Evolutionary conservation across 2,888 invertebrate species (phyloP).

Genomic region (Biston betularia): DNA sequence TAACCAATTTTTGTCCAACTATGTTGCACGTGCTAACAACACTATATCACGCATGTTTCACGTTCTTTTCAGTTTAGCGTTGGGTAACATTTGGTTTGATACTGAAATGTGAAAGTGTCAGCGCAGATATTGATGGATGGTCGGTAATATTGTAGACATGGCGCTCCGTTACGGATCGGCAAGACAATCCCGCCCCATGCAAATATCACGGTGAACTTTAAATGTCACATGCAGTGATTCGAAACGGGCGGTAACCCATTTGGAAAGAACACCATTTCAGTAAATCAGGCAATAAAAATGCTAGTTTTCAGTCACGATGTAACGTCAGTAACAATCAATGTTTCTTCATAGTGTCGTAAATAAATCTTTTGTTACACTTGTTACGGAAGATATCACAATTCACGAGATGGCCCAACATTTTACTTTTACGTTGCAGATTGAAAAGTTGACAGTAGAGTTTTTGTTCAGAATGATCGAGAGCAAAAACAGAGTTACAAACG

Average conservation of each 20-base stretch:
- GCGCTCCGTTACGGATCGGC: constrained; percentile 54
- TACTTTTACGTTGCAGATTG: constrained; percentile 8
- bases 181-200: constrained; percentile 50
- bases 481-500: background rate
- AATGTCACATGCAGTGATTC: constrained; percentile 72
- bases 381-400: constrained; percentile 29
- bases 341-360: constrained; percentile 21
- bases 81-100: constrained; percentile 5
- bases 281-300: constrained; percentile 23
- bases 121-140: constrained; percentile 31
- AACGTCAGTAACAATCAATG: constrained; percentile 11
- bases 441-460: background rate
- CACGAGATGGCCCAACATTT: constrained; percentile 3
- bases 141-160: constrained; percentile 5
- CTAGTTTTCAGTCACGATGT: constrained; percentile 11
- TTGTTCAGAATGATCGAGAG: constrained; percentile 1
- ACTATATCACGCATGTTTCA: constrained; percentile 11
- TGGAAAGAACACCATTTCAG: constrained; percentile 32
- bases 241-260: constrained; percentile 42
- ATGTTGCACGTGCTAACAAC: constrained; percentile 9
- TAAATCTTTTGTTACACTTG: constrained; percentile 14
- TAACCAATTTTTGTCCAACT: constrained; percentile 31
- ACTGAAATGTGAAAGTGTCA: constrained; percentile 4
- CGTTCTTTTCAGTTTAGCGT: background rate
- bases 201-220: constrained; percentile 83